These are phyloP conservation scores for Pocillopora verrucosa DNA, from an alignment of 64 coral and sea anemone species.

Conservation along the genomic window DNA sequence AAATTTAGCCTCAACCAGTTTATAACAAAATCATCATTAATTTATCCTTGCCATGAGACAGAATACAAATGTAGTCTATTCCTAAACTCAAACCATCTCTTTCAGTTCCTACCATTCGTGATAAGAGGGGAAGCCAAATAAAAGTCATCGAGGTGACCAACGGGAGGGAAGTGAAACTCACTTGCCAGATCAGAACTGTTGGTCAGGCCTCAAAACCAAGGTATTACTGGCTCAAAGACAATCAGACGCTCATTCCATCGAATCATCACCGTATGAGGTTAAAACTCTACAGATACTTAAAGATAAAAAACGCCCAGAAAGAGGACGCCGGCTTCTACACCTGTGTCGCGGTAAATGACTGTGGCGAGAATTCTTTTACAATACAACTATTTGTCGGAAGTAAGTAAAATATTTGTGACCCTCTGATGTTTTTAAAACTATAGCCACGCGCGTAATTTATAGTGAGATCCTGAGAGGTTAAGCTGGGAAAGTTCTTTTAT, in stretches of 20 bases:
- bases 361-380: conserved; percentile 28
- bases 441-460: too few species aligned
- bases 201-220: too few species aligned
- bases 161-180: conserved; percentile 15
- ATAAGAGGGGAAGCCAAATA: neutral
- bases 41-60: neutral
- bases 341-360: conserved; percentile 55
- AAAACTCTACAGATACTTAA: conserved; percentile 61
- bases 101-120: conserved; percentile 19
- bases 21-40: neutral
- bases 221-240: conserved; percentile 63
- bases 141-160: neutral
- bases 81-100: neutral
- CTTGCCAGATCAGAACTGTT: conserved; percentile 1
- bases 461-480: too few species aligned
- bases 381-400: conserved; percentile 60
- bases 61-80: neutral
- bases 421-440: too few species aligned
- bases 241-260: conserved; percentile 26
- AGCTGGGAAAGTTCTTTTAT: too few species aligned
- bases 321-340: conserved; percentile 62
- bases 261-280: conserved; percentile 49
- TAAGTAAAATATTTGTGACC: neutral
- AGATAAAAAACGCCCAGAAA: conserved; percentile 42
- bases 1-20: neutral